Evolutionary conservation across 2,113 vertebrate genomes (phyloP), one percentile per base, ranked within the genome.

Genomic region (Talpa occidentalis): DNA sequence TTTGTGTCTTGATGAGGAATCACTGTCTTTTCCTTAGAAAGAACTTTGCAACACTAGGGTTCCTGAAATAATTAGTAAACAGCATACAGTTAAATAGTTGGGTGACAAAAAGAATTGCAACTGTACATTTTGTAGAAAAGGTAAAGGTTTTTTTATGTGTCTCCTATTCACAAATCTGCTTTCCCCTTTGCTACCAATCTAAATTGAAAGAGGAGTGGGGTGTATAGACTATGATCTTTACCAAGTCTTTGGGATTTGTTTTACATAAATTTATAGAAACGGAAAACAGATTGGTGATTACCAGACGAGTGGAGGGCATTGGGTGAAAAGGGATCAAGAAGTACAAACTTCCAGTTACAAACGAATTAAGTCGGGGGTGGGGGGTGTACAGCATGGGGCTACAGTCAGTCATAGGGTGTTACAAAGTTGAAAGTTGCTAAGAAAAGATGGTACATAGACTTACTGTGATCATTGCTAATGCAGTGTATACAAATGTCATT

Each of bases 51-150:
- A 56, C 54, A 22, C 21, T 56, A 21, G 21, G 49, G 19, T 73
- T 56, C 42, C 24, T 62, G 30, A 90, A 44, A 49, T 90, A 78
- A 90, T 78, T 66, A 73, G 30, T 60, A 95, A 73, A 62, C 44
- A 47, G 4, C 78, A 49, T 52, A 7, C 56, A 74, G 44, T 67
- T 76, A 79, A 17, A 24, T 86, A 52, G 10, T 60, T 80, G 42
- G 40, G 30, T 22, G 24, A 73, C 44, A 66, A 28, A 88, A 76
- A 62, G 35, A 76, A 19, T 69, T 92, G 60, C 80, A 60, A 54
- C 37, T 44, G 72, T 59, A 52, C 30, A 62, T 77, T 88, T 47
- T 90, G 70, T 35, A 69, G 44, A 10, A n/a, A 5, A 35, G 21
- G 30, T 89, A 79, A 44, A 70, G 42, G 37, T 70, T 17, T 52